A percentile compares a stretch with the other conserved stretches of the same genome.
phyloP scores from a whole-genome alignment of 2,113 vertebrate genomes.

The Panthera uncia region DNA sequence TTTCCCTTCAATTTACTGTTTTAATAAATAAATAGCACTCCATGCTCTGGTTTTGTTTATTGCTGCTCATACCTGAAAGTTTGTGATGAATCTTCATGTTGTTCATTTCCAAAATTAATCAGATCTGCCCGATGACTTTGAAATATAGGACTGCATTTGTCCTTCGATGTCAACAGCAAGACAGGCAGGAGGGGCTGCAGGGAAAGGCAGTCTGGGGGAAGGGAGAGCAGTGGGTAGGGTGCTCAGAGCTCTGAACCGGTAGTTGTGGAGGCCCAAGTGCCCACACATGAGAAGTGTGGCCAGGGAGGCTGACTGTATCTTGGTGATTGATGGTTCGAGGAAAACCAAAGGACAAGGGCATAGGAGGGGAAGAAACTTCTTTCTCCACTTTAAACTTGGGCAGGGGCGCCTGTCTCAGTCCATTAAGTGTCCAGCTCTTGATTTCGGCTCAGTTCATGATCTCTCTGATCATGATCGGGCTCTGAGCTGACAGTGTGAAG shows the following conservation, averaged over 20 bases:
- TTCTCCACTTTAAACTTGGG: background rate
- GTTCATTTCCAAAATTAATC: constrained; percentile 80
- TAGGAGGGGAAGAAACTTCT: background rate
- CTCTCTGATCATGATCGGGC: no score
- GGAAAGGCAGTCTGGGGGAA: background rate
- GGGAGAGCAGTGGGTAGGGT: background rate
- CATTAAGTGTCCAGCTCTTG: no score
- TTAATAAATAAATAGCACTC: constrained; percentile 78
- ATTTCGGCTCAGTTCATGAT: no score
- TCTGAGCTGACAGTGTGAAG: no score
- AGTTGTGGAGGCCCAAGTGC: background rate
- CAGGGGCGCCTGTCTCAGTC: no score
- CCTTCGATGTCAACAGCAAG: constrained; percentile 68
- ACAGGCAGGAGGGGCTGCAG: background rate
- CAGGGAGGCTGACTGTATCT: background rate
- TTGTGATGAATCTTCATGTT: constrained; percentile 79
- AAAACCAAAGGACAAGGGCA: background rate
- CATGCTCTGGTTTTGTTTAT: constrained; percentile 66
- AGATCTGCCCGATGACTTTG: constrained; percentile 59
- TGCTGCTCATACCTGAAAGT: constrained; percentile 77
- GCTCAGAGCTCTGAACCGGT: background rate
- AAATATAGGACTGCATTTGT: constrained; percentile 67
- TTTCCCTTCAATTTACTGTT: constrained; percentile 80
- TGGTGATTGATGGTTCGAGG: background rate
- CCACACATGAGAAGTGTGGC: rapidly evolving